Evolutionary conservation across 2,113 vertebrate species (phyloP).

Genomic region (Mellivora capensis): DNA sequence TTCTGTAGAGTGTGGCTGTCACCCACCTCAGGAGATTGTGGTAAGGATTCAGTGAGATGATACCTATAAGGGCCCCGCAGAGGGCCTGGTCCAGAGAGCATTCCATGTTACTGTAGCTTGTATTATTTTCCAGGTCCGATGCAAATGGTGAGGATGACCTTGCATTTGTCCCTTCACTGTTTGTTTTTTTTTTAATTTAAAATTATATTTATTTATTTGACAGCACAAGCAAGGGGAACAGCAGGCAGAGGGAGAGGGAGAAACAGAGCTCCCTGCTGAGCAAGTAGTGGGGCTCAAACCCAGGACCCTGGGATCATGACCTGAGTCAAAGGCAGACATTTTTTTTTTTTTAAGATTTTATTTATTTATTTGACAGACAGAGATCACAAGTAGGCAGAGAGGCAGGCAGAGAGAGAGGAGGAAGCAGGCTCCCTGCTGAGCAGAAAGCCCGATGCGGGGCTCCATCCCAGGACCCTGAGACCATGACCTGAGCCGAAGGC

Average conservation of each 20-base stretch:
- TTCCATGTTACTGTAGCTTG: background rate
- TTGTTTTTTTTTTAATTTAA: background rate
- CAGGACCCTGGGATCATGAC: no score
- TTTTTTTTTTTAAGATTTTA: no score
- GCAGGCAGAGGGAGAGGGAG: no score
- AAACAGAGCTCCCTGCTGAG: no score
- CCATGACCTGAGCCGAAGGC: no score
- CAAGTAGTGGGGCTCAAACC: no score
- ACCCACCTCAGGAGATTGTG: background rate
- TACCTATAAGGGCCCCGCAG: background rate
- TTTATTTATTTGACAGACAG: no score
- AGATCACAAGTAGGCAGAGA: no score
- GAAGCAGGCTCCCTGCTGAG: no score
- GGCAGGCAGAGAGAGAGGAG: no score
- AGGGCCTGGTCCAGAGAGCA: background rate
- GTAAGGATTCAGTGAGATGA: background rate
- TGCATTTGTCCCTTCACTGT: background rate
- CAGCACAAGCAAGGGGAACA: background rate
- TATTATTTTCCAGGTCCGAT: background rate
- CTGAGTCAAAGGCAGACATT: background rate
- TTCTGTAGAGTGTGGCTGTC: background rate
- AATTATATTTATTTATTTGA: background rate
- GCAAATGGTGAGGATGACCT: background rate
- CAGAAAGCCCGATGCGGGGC: no score
- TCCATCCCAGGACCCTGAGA: no score